Conservation (phyloP, 1,140 invertebrate genomes). For the Pomacea maculata region DNA sequence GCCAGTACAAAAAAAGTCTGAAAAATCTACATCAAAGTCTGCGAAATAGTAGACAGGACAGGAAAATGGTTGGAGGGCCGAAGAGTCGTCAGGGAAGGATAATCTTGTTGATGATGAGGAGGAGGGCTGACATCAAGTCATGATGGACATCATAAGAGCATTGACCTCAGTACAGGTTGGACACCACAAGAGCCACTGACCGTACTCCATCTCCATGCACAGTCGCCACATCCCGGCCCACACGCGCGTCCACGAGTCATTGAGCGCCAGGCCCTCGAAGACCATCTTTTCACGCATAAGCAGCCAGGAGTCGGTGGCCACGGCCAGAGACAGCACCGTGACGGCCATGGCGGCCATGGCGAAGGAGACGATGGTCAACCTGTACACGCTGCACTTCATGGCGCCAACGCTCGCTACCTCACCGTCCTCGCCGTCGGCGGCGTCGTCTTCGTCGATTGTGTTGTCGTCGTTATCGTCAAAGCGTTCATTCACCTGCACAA, state of each 20-base stretch:
- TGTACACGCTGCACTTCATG: conserved; percentile 37
- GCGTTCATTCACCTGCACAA: background rate
- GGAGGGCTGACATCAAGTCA: background rate
- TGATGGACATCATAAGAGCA: background rate
- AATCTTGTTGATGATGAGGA: background rate
- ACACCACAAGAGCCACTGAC: conserved; percentile 6
- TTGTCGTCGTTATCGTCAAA: no score
- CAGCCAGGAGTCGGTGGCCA: conserved; percentile 55
- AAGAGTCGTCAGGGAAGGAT: no score
- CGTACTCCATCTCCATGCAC: conserved; percentile 28
- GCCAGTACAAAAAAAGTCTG: no score
- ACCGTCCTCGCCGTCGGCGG: background rate
- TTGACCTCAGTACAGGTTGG: no score
- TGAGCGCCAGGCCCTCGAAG: conserved; percentile 1
- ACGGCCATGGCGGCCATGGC: conserved; percentile 40
- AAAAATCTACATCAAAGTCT: no score
- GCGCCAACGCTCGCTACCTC: background rate
- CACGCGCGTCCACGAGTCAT: conserved; percentile 20
- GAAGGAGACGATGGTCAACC: conserved; percentile 42
- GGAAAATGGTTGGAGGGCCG: no score
- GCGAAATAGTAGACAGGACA: no score
- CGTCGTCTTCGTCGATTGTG: background rate
- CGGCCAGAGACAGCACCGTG: conserved; percentile 42
- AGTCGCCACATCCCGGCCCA: conserved; percentile 38
- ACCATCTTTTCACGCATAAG: conserved; percentile 42